These are phyloP conservation scores for Parotia lawesii DNA, from an alignment of 2,113 vertebrate species.

Conservation along the genomic window DNA sequence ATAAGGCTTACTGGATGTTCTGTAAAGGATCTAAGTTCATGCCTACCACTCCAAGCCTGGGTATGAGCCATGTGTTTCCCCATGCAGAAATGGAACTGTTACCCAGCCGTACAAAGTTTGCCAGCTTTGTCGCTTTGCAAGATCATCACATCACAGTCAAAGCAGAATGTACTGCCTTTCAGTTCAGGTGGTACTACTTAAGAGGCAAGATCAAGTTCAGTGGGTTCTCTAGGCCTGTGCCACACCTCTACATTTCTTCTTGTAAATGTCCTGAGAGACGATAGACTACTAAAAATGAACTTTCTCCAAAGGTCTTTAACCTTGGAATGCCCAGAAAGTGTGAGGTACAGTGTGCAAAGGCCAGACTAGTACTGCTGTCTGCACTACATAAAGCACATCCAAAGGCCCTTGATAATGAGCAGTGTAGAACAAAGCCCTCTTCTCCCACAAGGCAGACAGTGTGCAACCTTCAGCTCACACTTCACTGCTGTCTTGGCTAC, in stretches of 20 bases:
- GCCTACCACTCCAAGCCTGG: background rate
- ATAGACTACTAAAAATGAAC: background rate
- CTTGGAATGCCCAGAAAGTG: background rate
- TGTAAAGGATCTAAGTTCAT: background rate
- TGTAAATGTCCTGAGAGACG: background rate
- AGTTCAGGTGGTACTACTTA: too few relatives aligned
- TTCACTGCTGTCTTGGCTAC: background rate
- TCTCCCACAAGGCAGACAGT: background rate
- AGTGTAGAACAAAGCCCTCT: accelerated
- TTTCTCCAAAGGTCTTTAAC: background rate
- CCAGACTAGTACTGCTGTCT: background rate
- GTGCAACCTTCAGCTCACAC: background rate
- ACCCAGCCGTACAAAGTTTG: accelerated
- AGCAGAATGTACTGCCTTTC: background rate
- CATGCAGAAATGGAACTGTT: background rate
- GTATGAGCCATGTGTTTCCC: background rate
- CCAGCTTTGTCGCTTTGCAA: background rate
- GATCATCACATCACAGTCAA: background rate
- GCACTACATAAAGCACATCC: too few relatives aligned
- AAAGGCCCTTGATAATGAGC: too few relatives aligned
- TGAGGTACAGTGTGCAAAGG: background rate
- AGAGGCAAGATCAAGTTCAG: background rate
- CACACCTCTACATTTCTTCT: background rate
- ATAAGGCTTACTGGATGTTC: background rate
- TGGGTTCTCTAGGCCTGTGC: background rate